Conservation (phyloP, 2,888 invertebrate genomes). For the Teleogryllus oceanicus region DNA sequence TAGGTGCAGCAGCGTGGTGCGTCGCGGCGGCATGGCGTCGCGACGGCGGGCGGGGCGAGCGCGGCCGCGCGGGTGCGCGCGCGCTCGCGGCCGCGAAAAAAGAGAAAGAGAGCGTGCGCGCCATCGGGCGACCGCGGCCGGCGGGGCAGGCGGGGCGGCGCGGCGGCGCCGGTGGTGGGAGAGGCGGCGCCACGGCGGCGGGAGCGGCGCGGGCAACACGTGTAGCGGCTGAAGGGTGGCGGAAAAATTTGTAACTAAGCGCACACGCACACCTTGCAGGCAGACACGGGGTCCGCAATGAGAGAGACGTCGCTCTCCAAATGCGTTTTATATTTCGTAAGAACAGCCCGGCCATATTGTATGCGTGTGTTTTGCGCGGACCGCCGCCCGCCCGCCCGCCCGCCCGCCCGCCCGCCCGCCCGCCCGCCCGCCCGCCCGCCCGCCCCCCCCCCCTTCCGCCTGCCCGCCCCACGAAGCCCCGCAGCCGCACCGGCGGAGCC, state of each 20-base stretch:
- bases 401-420: neutral
- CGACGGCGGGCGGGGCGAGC: too few relatives aligned
- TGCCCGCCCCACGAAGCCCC: neutral
- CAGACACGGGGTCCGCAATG: conserved; percentile 6
- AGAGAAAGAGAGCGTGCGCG: neutral
- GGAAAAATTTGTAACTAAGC: conserved; percentile 18
- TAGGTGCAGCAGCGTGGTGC: neutral
- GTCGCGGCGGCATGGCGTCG: neutral
- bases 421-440: neutral
- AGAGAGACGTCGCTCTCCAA: conserved; percentile 18
- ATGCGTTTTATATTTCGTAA: conserved; percentile 18
- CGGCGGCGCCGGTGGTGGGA: neutral
- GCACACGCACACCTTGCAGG: conserved; percentile 8
- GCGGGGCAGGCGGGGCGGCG: neutral
- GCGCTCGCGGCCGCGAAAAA: neutral
- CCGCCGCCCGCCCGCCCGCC: too few relatives aligned
- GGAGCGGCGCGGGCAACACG: neutral
- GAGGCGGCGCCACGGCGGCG: neutral
- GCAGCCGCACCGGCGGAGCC: neutral
- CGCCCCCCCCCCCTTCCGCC: neutral
- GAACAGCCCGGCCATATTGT: conserved; percentile 10
- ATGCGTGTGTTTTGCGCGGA: conserved; percentile 3
- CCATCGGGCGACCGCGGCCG: too few relatives aligned
- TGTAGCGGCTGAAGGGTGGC: conserved; percentile 18
- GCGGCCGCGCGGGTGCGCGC: neutral